Evolutionary conservation across 2,797 vertebrate species (phyloP).

Genomic region (Aeoliscus strigatus): DNA sequence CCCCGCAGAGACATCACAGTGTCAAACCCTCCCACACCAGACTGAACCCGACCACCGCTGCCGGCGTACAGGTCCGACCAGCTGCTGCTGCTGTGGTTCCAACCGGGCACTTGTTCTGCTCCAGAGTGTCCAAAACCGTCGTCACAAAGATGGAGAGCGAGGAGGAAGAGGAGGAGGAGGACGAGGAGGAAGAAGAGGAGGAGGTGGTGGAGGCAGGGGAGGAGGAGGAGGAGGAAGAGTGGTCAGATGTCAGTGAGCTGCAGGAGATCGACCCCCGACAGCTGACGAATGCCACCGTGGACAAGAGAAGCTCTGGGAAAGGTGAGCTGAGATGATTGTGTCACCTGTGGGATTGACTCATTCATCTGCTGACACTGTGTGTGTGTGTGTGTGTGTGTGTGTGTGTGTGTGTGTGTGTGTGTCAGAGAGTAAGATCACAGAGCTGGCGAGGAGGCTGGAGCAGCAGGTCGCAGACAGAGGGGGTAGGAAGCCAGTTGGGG

Average conservation of each 20-base stretch:
- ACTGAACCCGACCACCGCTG: no score
- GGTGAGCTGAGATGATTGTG: conserved; percentile 22
- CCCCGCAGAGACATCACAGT: no score
- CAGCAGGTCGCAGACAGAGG: conserved; percentile 52
- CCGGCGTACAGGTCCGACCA: no score
- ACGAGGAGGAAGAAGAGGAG: conserved; percentile 35
- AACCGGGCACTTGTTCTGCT: no score
- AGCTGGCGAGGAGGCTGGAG: conserved; percentile 58
- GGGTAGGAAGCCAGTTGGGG: conserved; percentile 63
- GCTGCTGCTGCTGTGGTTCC: no score
- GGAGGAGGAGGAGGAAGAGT: conserved; percentile 49
- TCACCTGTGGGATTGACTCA: no score
- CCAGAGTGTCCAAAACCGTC: no score
- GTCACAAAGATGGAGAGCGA: no score
- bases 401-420: no score
- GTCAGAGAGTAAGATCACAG: conserved; percentile 57
- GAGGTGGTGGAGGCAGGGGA: conserved; percentile 31
- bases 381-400: no score
- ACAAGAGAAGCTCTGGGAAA: conserved; percentile 44
- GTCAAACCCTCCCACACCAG: no score
- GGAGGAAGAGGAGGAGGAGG: conserved; percentile 51
- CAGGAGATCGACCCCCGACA: conserved; percentile 60
- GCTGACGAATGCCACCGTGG: conserved; percentile 54
- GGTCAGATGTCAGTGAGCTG: conserved; percentile 70
- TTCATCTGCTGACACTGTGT: no score